Percentiles rank a stretch among this genome's conserved stretches.
Conservation (phyloP, 2,888 invertebrate species). For the Phalera bucephala region DNA sequence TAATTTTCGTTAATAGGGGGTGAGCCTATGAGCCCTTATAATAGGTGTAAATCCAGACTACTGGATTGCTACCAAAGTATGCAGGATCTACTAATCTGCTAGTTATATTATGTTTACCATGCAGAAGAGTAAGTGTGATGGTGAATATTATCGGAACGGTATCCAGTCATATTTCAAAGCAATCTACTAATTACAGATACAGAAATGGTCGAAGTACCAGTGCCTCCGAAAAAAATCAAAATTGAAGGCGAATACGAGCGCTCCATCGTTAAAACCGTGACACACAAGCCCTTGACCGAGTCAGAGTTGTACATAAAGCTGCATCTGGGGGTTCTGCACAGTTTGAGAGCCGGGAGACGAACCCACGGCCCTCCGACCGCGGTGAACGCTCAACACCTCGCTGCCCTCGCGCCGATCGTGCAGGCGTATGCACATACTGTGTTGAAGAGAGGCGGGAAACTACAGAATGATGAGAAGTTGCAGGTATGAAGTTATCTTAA, state of each 20-base stretch:
- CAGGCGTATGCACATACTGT: constrained; percentile 65
- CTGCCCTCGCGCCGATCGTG: constrained; percentile 71
- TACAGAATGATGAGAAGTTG: constrained; percentile 62
- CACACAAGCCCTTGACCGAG: constrained; percentile 46
- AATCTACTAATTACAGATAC: constrained; percentile 52
- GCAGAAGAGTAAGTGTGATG: no score
- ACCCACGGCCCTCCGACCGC: constrained; percentile 82
- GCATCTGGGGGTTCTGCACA: constrained; percentile 86
- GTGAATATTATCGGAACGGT: no score
- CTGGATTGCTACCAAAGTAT: no score
- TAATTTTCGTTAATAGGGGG: no score
- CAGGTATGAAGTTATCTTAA: no score
- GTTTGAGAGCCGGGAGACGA: constrained; percentile 80
- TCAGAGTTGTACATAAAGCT: constrained; percentile 84
- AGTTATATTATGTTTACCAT: no score
- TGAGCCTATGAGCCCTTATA: no score
- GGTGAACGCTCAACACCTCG: constrained; percentile 85
- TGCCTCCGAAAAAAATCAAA: constrained; percentile 69
- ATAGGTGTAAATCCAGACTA: no score
- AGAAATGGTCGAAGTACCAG: constrained; percentile 58
- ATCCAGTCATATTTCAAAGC: no score
- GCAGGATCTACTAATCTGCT: no score
- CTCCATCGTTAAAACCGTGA: constrained; percentile 45
- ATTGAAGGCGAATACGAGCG: constrained; percentile 54
- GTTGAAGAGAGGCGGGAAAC: constrained; percentile 52